phyloP scores from a whole-genome alignment of 2,888 invertebrate genomes.

The Stenodema calcarata region DNA sequence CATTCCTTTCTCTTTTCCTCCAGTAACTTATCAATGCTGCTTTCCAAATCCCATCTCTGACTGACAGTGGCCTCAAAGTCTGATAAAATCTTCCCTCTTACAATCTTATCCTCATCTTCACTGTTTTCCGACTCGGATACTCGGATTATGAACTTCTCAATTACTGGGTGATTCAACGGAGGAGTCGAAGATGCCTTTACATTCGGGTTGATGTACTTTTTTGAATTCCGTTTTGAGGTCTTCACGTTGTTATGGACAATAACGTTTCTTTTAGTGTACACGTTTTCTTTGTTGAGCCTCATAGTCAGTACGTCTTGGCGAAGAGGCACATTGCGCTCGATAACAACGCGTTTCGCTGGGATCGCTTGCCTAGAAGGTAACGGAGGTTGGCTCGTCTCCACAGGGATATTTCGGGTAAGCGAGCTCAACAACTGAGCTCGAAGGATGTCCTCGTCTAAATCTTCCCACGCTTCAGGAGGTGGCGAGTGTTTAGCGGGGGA shows the following conservation, averaged over 20 bases:
- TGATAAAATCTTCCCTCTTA: background rate
- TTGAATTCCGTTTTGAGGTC: background rate
- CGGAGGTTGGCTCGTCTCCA: background rate
- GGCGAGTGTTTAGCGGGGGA: background rate
- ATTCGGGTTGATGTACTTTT: constrained; percentile 3
- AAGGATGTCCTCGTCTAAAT: constrained; percentile 53
- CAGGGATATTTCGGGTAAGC: constrained; percentile 26
- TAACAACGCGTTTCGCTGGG: background rate
- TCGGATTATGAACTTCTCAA: constrained; percentile 49
- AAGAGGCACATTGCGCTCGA: background rate
- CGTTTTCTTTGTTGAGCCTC: constrained; percentile 37
- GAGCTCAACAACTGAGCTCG: constrained; percentile 53
- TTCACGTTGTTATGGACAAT: background rate
- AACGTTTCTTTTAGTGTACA: constrained; percentile 18
- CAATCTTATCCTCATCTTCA: constrained; percentile 19
- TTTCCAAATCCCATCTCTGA: constrained; percentile 33
- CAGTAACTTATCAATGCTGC: constrained; percentile 49
- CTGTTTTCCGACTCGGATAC: constrained; percentile 48
- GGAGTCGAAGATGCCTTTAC: background rate
- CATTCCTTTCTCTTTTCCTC: constrained; percentile 44
- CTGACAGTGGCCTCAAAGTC: background rate
- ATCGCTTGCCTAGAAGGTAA: background rate
- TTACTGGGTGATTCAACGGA: background rate
- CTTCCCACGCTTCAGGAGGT: constrained; percentile 50
- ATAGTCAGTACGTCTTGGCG: constrained; percentile 7